Base-by-base conservation (phyloP, 2,888 invertebrate genomes). In the Cephus pulcher region DNA sequence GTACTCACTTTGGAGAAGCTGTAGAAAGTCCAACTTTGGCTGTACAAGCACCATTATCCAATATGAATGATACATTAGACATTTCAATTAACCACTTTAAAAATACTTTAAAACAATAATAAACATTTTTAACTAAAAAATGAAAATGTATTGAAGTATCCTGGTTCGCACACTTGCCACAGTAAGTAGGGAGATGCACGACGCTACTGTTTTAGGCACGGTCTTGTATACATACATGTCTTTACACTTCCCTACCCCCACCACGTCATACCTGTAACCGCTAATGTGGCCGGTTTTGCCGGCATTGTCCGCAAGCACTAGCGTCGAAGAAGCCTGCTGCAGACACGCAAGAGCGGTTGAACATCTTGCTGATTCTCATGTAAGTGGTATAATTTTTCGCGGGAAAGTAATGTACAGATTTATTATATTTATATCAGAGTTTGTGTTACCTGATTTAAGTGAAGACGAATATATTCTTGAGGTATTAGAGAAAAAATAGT, bases 21-120 rank as follows among this genome's bases (percentile, higher is more conserved):
- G 93, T 94, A 1, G 96, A 94, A 86, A 95, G 94, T n/a, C 98
- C 98, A 78, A 95, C 95, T 94, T 98, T 98, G 1, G 96, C 95
- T 0, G 95, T 94, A 88, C 95, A 96, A 0, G 96, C 98, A 30
- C 98, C 98, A 93, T 98, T 98, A 90, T 98, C 98, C 73, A 98
- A 90, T 77, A 97, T 94, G 89, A 95, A 94, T n/a, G 93, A 85
- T 34, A 89, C 85, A 40, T 87, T 86, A 69, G 83, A 88, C 92
- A 92, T 92, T 71, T 80, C 87, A 1, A 23, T 56, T 23, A 56
- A 23, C 0, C 9, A 56, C 9, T 56, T 56, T 23, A 56, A 9
- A 56, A 56, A 56, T 56, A 23, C 56, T 56, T 56, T 2, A 56
- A 56, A 23, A 23, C 23, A 56, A 56, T 56, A 56, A 56, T 23